Percentiles rank a stretch among this genome's conserved stretches.
phyloP scores from a whole-genome alignment of 1,140 invertebrate species.

The Dufourea novaeangliae region DNA sequence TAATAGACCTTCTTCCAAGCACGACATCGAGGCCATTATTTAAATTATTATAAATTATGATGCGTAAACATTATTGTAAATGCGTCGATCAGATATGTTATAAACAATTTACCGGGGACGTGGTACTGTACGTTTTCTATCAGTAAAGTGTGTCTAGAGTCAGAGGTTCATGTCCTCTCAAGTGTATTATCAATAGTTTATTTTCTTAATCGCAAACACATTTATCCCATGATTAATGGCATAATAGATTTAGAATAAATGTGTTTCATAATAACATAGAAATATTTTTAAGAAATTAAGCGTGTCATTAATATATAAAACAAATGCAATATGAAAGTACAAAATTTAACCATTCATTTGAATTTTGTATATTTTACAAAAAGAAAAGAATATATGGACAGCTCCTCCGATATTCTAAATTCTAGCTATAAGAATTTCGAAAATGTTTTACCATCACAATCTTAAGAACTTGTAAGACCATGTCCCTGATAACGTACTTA shows the following conservation, averaged over 20 bases:
- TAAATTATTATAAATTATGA: background rate
- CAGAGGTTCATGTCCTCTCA: background rate
- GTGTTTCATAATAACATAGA: slow-evolving; percentile 57
- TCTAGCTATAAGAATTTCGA: slow-evolving; percentile 49
- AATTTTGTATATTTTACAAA: slow-evolving; percentile 62
- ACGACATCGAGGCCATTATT: background rate
- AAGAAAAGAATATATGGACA: slow-evolving; percentile 41
- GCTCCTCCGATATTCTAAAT: slow-evolving; percentile 51
- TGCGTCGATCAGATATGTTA: background rate
- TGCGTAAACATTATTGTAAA: too few relatives aligned
- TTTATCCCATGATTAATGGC: slow-evolving; percentile 42
- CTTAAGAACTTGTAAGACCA: slow-evolving; percentile 35
- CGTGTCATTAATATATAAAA: slow-evolving; percentile 68
- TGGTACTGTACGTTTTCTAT: slow-evolving; percentile 25
- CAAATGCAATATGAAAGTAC: slow-evolving; percentile 74
- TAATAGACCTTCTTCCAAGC: background rate
- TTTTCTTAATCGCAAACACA: slow-evolving; percentile 63
- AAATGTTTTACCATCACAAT: slow-evolving; percentile 42
- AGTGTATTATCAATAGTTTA: slow-evolving; percentile 65
- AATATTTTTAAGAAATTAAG: slow-evolving; percentile 66
- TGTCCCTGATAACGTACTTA: slow-evolving; percentile 52
- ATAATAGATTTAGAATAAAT: slow-evolving; percentile 49
- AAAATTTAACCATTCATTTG: slow-evolving; percentile 67
- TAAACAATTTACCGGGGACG: slow-evolving; percentile 25
- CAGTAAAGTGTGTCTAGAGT: background rate